Base-by-base conservation (phyloP, 2,888 invertebrate species). In the Charanyca ferruginea region DNA sequence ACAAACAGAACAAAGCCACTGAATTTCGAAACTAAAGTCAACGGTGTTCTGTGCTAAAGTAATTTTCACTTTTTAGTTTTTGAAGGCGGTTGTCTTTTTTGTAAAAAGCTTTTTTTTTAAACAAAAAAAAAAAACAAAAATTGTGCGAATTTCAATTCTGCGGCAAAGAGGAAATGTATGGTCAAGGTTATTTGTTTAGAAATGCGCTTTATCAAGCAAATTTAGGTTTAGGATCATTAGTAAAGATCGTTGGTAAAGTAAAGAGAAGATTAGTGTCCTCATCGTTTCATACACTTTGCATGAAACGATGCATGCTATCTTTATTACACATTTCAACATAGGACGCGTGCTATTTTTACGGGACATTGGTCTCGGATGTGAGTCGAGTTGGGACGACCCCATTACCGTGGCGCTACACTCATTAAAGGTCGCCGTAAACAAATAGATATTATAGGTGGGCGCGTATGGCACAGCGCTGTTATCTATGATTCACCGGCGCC, bases 401-500 rank as follows among this genome's bases (percentile, higher is more conserved):
- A 90, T 90, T 91, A 88, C 87, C 85, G 88, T 85, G 84, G 84
- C 85, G 83, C 86, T 89, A 87, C 87, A 88, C 87, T 93, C 92
- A 92, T 93, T 94, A 92, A 93, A 92, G 93, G 91, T 94, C 91
- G 89, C 88, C 87, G 89, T 93, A 91, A 91, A 92, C 91, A 93
- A 93, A 94, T 93, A 91, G 87, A 90, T 89, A 87, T 85, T n/a
- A 87, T 88, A 94, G 92, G 92, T 93, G 91, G 91, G 91, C 87
- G 90, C 86, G 88, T 92, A 88, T 93, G 89, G 87, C 87, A 90
- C 89, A 86, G 86, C 81, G 87, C 85, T 90, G 91, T 94, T 94
- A 92, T 93, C 93, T 93, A 91, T 94, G 94, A 94, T 93, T 94
- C 94, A 95, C 90, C 85, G 95, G 93, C 95, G 95, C 93, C 95